A percentile compares a stretch with the other conserved stretches of the same genome.
These are phyloP conservation scores for Chauna torquata DNA, from an alignment of 2,113 vertebrate genomes.

Conservation along the genomic window DNA sequence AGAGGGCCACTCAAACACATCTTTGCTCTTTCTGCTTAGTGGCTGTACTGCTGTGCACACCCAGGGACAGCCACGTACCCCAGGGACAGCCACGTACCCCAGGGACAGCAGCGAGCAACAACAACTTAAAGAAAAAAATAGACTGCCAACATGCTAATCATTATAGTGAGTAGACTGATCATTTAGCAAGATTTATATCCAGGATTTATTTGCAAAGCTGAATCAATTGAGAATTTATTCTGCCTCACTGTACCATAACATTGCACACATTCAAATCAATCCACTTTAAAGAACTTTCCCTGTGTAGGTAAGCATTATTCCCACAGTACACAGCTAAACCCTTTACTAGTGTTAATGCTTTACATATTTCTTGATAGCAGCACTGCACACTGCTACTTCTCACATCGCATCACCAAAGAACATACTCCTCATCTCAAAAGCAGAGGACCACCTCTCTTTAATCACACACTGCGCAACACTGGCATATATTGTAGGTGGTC, in stretches of 20 bases:
- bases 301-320: neutral
- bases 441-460: neutral
- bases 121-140: neutral
- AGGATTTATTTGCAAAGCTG: neutral
- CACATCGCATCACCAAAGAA: neutral
- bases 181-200: neutral
- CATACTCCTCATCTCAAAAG: neutral
- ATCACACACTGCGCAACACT: neutral
- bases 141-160: neutral
- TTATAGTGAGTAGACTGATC: neutral
- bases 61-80: neutral
- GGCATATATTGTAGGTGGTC: accelerated
- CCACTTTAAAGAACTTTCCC: neutral
- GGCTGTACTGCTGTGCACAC: neutral
- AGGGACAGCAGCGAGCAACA: neutral
- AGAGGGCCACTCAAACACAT: neutral
- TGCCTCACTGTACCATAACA: neutral
- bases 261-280: neutral
- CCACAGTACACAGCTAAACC: neutral
- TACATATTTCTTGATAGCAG: neutral
- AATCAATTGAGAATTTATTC: neutral
- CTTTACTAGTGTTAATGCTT: neutral
- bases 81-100: neutral
- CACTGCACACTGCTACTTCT: neutral
- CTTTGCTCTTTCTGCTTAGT: neutral